Evolutionary conservation across 2,888 invertebrate species (phyloP).

Genomic region (Loripinus fragilis): DNA sequence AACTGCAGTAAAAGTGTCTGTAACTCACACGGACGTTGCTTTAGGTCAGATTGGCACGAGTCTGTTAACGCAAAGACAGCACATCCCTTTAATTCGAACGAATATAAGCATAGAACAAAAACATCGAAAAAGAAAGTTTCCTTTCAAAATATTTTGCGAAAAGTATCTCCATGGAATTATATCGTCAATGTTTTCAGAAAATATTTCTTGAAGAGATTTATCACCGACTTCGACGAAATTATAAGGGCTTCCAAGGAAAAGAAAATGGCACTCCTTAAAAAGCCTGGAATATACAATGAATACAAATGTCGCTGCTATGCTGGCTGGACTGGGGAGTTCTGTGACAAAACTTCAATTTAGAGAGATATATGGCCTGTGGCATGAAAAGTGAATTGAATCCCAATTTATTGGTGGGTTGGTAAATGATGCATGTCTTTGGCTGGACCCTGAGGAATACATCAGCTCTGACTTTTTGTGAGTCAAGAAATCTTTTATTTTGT

Average conservation of each 20-base stretch:
- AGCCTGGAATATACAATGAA: background rate
- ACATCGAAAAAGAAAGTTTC: background rate
- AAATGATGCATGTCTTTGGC: too few species aligned
- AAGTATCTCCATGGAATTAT: background rate
- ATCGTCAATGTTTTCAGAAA: background rate
- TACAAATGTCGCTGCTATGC: background rate
- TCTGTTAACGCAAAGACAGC: background rate
- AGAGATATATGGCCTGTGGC: too few species aligned
- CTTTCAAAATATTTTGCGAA: background rate
- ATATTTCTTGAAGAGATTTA: too few species aligned
- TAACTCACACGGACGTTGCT: constrained; percentile 37
- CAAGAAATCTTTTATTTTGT: too few species aligned
- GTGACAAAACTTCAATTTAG: too few species aligned
- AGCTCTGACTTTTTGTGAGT: too few species aligned
- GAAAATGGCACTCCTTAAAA: background rate
- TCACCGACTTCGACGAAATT: background rate
- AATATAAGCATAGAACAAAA: background rate
- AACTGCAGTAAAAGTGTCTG: constrained; percentile 30
- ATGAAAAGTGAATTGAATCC: too few species aligned
- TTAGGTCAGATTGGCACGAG: constrained; percentile 11
- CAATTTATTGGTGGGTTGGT: too few species aligned
- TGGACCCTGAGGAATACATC: too few species aligned
- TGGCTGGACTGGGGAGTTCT: background rate
- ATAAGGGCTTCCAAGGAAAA: background rate
- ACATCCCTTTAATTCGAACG: background rate